These are phyloP conservation scores for Calephelis perditalis DNA, from an alignment of 2,888 invertebrate genomes.

Conservation along the genomic window DNA sequence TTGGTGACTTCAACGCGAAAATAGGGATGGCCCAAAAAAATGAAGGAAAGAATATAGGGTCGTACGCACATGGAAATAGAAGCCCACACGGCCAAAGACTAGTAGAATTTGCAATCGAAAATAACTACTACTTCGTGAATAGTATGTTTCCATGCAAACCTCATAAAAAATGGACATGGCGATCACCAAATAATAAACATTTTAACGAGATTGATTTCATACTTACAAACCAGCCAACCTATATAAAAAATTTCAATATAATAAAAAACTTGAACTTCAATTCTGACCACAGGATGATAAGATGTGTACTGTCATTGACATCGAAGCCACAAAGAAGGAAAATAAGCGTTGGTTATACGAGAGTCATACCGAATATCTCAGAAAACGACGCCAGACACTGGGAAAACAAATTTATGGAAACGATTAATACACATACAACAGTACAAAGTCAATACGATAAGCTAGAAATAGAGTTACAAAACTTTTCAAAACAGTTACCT, in stretches of 20 bases:
- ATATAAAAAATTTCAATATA: slow-evolving; percentile 13
- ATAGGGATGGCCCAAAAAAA: slow-evolving; percentile 19
- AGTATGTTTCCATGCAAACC: too few relatives aligned
- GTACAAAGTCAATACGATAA: neutral
- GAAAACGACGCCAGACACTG: neutral
- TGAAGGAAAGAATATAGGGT: slow-evolving; percentile 23
- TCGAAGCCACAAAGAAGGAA: neutral
- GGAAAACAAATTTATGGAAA: neutral
- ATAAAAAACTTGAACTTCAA: slow-evolving; percentile 18
- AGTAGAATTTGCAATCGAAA: slow-evolving; percentile 4
- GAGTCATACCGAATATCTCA: neutral
- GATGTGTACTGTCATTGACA: neutral
- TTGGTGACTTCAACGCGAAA: slow-evolving; percentile 22
- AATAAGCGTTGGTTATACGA: neutral
- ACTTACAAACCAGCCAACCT: slow-evolving; percentile 12
- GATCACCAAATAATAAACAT: neutral
- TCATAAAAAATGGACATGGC: too few relatives aligned
- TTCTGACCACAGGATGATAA: slow-evolving; percentile 17
- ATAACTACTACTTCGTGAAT: neutral
- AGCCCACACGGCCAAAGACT: slow-evolving; percentile 19
- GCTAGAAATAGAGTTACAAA: neutral
- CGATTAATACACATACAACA: neutral
- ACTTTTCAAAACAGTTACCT: neutral
- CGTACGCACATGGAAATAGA: slow-evolving; percentile 22
- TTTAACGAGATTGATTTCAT: slow-evolving; percentile 9